Evolutionary conservation across 2,113 vertebrate species (phyloP), one percentile per base, ranked within the genome.

Genomic region (Eonycteris spelaea): DNA sequence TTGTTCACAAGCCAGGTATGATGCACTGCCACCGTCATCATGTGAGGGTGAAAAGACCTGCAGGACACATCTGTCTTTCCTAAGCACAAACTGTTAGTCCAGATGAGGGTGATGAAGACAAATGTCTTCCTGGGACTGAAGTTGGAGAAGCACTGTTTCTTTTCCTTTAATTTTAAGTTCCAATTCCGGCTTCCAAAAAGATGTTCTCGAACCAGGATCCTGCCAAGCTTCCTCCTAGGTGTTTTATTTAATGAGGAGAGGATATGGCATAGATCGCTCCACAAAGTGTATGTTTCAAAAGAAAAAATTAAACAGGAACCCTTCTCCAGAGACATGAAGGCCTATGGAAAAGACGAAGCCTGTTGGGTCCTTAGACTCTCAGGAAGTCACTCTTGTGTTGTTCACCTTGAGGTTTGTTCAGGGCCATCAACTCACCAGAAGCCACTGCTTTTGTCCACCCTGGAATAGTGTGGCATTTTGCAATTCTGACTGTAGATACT

Each of bases 31-130:
- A n/a, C 22, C 84, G 96, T 94, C 63, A 3, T 40, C 13, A 30
- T 26, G 45, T 59, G 90, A 78, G 43, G 80, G 83, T 30, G 68
- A 91, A 14, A 51, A 80, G 95, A 91, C 92, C 96, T 96, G 70
- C 53, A 97, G 97, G 92, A 92, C 85, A 80, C 90, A 96, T 97
- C 86, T 92, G 95, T 97, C 97, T 98, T 91, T 95, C 28, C 84
- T 95, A 74, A 97, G 83, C 57, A 86, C 87, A 98, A 80, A 92
- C 92, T 77, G 43, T 89, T 93, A 40, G 35, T 84, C 90, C 43
- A 53, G 48, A 78, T 91, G 51, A 89, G 61, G 48, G 75, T 93
- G 89, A 96, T 94, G 77, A 86, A 96, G 97, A 97, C 67, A 92
- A 95, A 97, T 94, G 22, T 3, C 11, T 79, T 11, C 0, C 77